Conservation (phyloP, 2,113 vertebrate genomes). For the Erythrolamprus reginae region DNA sequence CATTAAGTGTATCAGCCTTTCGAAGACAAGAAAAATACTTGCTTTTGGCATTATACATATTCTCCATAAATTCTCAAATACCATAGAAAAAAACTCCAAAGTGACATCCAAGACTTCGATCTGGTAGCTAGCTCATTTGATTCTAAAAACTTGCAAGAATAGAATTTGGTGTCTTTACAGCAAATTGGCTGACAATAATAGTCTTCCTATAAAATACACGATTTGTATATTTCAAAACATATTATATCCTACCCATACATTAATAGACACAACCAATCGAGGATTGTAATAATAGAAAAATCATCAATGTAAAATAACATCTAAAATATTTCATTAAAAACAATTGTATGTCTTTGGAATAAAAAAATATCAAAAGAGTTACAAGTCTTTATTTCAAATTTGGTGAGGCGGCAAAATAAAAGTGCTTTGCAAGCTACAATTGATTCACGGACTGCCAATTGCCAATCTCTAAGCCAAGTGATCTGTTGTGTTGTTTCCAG, state of each 20-base stretch:
- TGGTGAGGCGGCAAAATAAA: not conserved
- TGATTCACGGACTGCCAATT: not conserved
- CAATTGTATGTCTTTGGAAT: not conserved
- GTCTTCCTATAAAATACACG: not conserved
- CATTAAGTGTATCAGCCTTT: not conserved
- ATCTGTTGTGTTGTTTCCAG: constrained; percentile 1
- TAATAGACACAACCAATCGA: not conserved
- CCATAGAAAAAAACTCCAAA: not conserved
- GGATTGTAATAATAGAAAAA: not conserved
- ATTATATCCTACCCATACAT: not conserved
- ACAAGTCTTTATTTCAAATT: not conserved
- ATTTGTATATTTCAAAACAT: not conserved
- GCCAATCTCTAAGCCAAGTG: not conserved
- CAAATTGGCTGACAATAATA: not conserved
- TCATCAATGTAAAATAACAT: not conserved
- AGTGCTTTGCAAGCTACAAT: not conserved
- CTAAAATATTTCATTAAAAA: not conserved
- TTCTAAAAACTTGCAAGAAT: not conserved
- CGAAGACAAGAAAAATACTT: not conserved
- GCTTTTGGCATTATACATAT: not conserved
- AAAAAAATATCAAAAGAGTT: not conserved
- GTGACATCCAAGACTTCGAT: not conserved
- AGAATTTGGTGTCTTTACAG: not conserved
- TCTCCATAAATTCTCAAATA: not conserved
- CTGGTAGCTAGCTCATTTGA: not conserved